Percentiles rank a stretch among this genome's conserved stretches.
Evolutionary conservation across 2,113 vertebrate species (phyloP).

Genomic region (Anolis sagrei): DNA sequence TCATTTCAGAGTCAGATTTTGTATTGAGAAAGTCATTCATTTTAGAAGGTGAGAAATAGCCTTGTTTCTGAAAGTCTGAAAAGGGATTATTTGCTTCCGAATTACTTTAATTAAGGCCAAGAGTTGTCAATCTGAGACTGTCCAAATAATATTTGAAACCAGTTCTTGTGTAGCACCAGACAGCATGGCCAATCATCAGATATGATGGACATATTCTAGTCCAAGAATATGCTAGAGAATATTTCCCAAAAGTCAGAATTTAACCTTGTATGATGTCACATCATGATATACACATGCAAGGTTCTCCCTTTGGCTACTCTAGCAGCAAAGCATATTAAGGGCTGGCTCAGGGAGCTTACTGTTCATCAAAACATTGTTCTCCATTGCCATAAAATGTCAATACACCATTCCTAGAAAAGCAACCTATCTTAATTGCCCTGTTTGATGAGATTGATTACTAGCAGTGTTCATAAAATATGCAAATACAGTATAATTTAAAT

Average conservation of each 20-base stretch:
- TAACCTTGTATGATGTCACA: not conserved
- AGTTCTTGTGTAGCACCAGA: not conserved
- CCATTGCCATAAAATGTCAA: conserved; percentile 58
- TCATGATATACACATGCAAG: not conserved
- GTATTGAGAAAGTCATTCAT: not conserved
- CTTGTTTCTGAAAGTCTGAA: not conserved
- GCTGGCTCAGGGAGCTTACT: not conserved
- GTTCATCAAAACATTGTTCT: conserved; percentile 61
- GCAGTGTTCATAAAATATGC: conserved; percentile 69
- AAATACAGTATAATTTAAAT: conserved; percentile 65
- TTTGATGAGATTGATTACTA: conserved; percentile 67
- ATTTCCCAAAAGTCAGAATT: not conserved
- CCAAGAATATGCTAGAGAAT: not conserved
- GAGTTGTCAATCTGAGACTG: not conserved
- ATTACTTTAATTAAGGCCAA: not conserved
- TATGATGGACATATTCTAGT: not conserved
- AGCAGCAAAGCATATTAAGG: not conserved
- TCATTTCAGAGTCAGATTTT: not conserved
- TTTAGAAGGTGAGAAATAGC: too few relatives aligned
- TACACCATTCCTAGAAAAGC: conserved; percentile 66
- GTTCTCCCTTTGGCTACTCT: not conserved
- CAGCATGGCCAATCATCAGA: not conserved
- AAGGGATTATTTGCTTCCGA: not conserved
- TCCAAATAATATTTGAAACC: not conserved
- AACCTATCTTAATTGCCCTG: conserved; percentile 64